A percentile compares a stretch with the other conserved stretches of the same genome.
Evolutionary conservation across 1,140 invertebrate genomes (phyloP).

Genomic region (Drosophila quadrilineata): DNA sequence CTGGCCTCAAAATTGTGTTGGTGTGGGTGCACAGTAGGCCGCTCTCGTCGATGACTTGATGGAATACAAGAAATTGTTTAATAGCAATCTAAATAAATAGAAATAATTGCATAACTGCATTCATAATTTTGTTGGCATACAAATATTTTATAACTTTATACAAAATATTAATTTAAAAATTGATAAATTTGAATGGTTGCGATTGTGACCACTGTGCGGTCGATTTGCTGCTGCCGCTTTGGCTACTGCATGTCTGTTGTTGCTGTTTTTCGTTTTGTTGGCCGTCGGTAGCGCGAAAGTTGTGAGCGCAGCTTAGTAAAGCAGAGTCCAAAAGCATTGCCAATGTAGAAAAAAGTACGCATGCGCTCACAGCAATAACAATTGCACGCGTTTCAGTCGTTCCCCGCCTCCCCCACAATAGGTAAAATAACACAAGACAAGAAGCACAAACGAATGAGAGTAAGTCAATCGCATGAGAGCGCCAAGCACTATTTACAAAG

Average conservation of each 20-base stretch:
- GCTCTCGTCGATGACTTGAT: too few species aligned
- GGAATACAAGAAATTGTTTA: background rate
- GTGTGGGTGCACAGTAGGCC: slow-evolving; percentile 49
- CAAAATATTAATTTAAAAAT: background rate
- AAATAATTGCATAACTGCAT: background rate
- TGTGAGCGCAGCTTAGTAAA: slow-evolving; percentile 51
- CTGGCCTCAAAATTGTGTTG: slow-evolving; percentile 47
- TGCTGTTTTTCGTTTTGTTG: slow-evolving; percentile 30
- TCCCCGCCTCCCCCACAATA: slow-evolving; percentile 24
- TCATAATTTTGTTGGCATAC: too few species aligned
- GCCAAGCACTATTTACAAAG: background rate
- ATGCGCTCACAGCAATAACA: slow-evolving; percentile 46
- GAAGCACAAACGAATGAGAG: background rate
- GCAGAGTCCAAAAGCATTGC: slow-evolving; percentile 49
- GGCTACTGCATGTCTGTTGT: slow-evolving; percentile 44
- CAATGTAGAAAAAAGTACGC: slow-evolving; percentile 47
- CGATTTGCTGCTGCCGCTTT: slow-evolving; percentile 19
- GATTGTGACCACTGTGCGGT: slow-evolving; percentile 52
- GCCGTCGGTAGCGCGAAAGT: slow-evolving; percentile 54
- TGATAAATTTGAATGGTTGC: background rate
- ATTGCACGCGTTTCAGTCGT: slow-evolving; percentile 25
- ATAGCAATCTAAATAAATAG: background rate
- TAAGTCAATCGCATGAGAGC: slow-evolving; percentile 6
- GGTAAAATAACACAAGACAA: slow-evolving; percentile 3
- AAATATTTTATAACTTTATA: background rate